Percentiles rank a stretch among this genome's conserved stretches.
These are phyloP conservation scores for Rambutsinella grinnellia DNA, from an alignment of 2,888 invertebrate species.

Conservation along the genomic window DNA sequence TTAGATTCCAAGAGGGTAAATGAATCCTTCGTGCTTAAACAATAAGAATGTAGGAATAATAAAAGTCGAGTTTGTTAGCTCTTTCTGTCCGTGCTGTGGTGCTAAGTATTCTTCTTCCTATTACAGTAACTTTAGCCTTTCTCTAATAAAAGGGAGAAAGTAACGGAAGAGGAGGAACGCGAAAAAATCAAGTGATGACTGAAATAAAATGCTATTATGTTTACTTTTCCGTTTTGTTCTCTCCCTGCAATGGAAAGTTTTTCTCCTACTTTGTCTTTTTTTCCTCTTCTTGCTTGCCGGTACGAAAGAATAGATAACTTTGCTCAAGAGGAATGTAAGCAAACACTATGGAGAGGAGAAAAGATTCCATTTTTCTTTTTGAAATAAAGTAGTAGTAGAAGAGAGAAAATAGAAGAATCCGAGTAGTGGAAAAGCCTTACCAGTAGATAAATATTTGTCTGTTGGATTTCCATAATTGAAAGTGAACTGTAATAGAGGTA, in stretches of 20 bases:
- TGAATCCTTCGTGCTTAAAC: slow-evolving; percentile 48
- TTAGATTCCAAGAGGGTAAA: slow-evolving; percentile 30
- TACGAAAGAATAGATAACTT: background rate
- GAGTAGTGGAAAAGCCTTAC: slow-evolving; percentile 22
- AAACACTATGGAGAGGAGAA: background rate
- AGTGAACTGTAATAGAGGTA: slow-evolving; percentile 56
- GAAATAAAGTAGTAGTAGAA: background rate
- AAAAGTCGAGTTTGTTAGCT: slow-evolving; percentile 25
- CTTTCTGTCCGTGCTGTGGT: background rate
- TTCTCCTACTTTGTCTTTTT: background rate
- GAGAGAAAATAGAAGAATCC: slow-evolving; percentile 28
- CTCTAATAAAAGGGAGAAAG: background rate
- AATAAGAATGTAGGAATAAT: slow-evolving; percentile 35
- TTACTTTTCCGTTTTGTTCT: background rate
- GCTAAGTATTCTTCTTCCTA: background rate
- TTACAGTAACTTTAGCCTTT: background rate
- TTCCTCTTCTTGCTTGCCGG: background rate
- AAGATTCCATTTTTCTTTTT: background rate
- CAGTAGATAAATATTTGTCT: slow-evolving; percentile 59
- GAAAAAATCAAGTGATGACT: slow-evolving; percentile 19
- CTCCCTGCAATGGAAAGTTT: background rate
- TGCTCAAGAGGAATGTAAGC: background rate
- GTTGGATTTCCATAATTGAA: slow-evolving; percentile 59
- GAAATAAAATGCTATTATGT: background rate
- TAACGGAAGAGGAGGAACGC: background rate